Conservation (phyloP, 2,888 invertebrate genomes). For the Plagodis dolabraria region DNA sequence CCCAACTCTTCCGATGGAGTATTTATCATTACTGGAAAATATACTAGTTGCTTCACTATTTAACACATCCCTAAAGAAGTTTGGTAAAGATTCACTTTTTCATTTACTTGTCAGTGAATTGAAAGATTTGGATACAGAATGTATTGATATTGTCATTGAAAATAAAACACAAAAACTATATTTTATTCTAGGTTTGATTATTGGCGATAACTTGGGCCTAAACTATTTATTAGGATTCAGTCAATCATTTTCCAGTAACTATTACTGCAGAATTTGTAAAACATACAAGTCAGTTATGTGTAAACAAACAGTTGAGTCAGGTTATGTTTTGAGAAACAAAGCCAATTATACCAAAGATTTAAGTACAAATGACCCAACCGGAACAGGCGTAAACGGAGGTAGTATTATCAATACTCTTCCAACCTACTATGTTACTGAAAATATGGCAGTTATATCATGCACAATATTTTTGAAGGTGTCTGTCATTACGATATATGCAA, state of each 20-base stretch:
- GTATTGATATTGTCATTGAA: neutral
- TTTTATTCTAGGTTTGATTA: neutral
- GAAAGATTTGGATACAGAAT: neutral
- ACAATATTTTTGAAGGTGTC: neutral
- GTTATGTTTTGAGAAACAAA: neutral
- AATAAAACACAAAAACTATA: neutral
- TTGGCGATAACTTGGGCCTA: neutral
- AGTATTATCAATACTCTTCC: neutral
- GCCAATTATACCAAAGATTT: neutral
- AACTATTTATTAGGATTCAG: neutral
- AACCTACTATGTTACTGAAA: neutral
- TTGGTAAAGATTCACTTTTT: neutral
- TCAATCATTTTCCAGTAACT: conserved; percentile 1
- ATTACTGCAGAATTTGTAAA: neutral
- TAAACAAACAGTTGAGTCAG: neutral
- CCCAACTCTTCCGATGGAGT: neutral
- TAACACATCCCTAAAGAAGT: neutral
- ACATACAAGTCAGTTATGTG: neutral
- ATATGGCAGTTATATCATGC: neutral
- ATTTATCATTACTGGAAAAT: neutral
- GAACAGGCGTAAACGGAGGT: neutral
- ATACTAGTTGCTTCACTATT: neutral
- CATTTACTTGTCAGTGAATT: neutral
- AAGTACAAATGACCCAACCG: neutral
- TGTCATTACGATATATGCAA: conserved; percentile 1